Evolutionary conservation across 2,797 vertebrate species (phyloP).

Genomic region (Sebastolobus alascanus): DNA sequence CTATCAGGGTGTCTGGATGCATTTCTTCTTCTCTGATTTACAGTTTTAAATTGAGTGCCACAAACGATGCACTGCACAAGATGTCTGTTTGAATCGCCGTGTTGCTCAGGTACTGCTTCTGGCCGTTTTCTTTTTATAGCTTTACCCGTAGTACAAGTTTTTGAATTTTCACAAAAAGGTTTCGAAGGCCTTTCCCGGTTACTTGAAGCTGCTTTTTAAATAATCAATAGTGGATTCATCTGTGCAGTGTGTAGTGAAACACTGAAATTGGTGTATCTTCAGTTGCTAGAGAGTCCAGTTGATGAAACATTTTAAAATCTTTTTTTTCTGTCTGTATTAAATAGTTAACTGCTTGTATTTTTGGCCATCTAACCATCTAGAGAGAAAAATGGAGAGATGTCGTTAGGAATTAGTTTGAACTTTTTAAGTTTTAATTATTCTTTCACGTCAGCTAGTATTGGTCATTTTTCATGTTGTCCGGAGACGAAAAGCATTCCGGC

Average conservation of each 20-base stretch:
- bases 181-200: background rate
- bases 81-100: background rate
- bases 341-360: background rate
- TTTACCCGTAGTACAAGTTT: background rate
- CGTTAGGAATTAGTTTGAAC: too few species aligned
- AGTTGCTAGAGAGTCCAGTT: background rate
- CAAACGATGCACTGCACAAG: conserved; percentile 18
- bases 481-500: too few species aligned
- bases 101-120: background rate
- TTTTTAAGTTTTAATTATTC: too few species aligned
- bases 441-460: too few species aligned
- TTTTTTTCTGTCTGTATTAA: background rate
- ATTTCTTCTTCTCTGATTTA: conserved; percentile 18
- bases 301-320: background rate
- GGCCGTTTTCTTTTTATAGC: background rate
- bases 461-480: too few species aligned
- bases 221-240: background rate
- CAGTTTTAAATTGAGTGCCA: conserved; percentile 25
- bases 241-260: background rate
- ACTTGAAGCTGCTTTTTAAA: background rate
- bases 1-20: background rate
- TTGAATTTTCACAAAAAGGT: background rate
- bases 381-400: too few species aligned
- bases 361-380: too few species aligned
- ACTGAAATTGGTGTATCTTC: background rate